Evolutionary conservation across 2,888 invertebrate genomes (phyloP), one percentile per base, ranked within the genome.

Genomic region (Amiota minor): DNA sequence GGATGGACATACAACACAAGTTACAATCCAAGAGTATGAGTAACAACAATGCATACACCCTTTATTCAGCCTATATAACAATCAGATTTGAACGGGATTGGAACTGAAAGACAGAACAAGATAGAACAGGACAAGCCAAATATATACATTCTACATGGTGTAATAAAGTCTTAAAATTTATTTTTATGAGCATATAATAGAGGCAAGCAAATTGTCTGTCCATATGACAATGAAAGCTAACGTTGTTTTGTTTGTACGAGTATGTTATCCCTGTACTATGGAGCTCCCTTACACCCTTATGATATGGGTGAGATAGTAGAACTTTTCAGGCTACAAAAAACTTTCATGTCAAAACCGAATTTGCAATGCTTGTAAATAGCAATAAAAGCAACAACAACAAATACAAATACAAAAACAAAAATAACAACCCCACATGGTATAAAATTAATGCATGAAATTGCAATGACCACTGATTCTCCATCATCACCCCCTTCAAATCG

Each of bases 141-240:
- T 50, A 18, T 45, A 49, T n/a, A 81, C 82, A 85, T 81, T 81
- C 85, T 77, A 85, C 86, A 86, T 85, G 81, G 79, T 78, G 84
- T 83, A 83, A 83, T 83, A 86, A 83, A 83, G 84, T 86, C 86
- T 85, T 85, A 80, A 81, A 83, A 84, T 83, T 83, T 83, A 83
- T 86, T 86, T 83, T 86, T 83, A 83, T 83, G 83, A 77, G 78
- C 83, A 81, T 81, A 83, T 83, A 86, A 83, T 83, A 71, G 86
- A 84, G 85, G 86, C 80, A 77, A 76, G 76, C 67, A 56, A 6
- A 35, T 35, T 6, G 35, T 35, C 35, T 35, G 35, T 35, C 59
- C 59, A 20, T 56, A 56, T 56, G 56, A 56, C 56, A 56, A 56
- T 56, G 56, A 16, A 20, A 23, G 23, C 23, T 23, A 23, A 23